phyloP scores from a whole-genome alignment of 2,888 invertebrate genomes.

The Drosophila monieri region DNA sequence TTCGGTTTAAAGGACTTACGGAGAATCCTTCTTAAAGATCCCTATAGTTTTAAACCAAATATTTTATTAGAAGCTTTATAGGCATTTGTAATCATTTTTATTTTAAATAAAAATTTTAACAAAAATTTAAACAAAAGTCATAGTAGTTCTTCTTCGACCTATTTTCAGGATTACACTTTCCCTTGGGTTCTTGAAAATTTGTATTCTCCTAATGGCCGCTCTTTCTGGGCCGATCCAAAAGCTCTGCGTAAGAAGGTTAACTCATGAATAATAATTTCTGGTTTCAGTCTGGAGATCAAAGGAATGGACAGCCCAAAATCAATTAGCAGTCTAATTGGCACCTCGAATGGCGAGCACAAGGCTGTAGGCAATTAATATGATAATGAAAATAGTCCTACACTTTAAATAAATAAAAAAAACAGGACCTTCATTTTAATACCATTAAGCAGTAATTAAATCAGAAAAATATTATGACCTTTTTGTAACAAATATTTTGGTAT shows the following conservation, averaged over 20 bases:
- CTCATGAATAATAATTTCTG: slow-evolving; percentile 22
- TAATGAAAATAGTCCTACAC: slow-evolving; percentile 17
- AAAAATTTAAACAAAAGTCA: not conserved
- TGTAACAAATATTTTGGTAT: no score
- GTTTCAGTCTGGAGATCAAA: slow-evolving; percentile 55
- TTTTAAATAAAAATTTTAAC: not conserved
- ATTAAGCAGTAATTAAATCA: not conserved
- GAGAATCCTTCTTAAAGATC: no score
- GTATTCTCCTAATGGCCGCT: slow-evolving; percentile 30
- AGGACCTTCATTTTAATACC: not conserved
- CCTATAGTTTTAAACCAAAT: no score
- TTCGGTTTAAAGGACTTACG: no score
- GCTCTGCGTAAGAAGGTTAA: slow-evolving; percentile 60
- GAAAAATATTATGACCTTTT: not conserved
- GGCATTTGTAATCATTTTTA: no score
- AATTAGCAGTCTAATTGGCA: slow-evolving; percentile 51
- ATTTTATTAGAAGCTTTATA: no score
- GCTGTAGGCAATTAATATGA: slow-evolving; percentile 49
- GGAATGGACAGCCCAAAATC: slow-evolving; percentile 43
- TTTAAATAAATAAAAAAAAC: not conserved
- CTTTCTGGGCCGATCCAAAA: slow-evolving; percentile 61
- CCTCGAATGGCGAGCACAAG: slow-evolving; percentile 23
- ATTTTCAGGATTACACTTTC: not conserved
- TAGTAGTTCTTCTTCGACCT: not conserved
- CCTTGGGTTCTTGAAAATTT: slow-evolving; percentile 2